Conservation (phyloP, 2,113 vertebrate species). For the Ramphastos sulfuratus region DNA sequence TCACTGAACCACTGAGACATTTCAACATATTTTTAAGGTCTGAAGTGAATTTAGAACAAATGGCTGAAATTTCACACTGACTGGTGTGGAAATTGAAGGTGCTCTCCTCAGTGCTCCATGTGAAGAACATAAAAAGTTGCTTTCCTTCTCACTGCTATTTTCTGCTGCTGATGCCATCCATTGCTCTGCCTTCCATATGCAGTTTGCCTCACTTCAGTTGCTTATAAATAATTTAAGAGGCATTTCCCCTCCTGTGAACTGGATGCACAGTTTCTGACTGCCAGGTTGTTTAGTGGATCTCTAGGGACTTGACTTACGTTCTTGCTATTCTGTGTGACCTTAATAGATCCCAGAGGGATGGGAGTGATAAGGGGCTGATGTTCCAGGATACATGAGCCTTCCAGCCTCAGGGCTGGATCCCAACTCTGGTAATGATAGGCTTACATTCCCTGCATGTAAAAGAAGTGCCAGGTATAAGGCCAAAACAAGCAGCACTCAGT, state of each 20-base stretch:
- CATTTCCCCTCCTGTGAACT: neutral
- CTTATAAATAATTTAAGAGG: neutral
- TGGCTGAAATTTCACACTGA: neutral
- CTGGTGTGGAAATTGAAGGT: neutral
- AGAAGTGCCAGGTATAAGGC: neutral
- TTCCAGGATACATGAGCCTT: neutral
- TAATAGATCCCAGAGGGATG: neutral
- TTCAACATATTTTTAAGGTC: neutral
- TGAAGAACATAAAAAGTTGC: neutral
- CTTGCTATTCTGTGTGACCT: neutral
- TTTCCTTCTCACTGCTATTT: neutral
- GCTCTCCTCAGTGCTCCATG: neutral
- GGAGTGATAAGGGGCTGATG: neutral
- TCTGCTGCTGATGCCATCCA: neutral
- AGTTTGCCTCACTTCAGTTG: neutral
- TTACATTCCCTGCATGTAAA: neutral
- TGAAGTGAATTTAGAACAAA: neutral
- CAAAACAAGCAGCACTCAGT: slow-evolving; percentile 15
- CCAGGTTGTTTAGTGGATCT: neutral
- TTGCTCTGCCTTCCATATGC: neutral
- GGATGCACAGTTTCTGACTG: neutral
- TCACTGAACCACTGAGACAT: neutral
- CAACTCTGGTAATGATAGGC: neutral
- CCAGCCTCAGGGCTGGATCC: neutral
- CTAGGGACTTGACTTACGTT: neutral